Conservation (phyloP, 1,140 invertebrate species). For the Euwallacea similis region DNA sequence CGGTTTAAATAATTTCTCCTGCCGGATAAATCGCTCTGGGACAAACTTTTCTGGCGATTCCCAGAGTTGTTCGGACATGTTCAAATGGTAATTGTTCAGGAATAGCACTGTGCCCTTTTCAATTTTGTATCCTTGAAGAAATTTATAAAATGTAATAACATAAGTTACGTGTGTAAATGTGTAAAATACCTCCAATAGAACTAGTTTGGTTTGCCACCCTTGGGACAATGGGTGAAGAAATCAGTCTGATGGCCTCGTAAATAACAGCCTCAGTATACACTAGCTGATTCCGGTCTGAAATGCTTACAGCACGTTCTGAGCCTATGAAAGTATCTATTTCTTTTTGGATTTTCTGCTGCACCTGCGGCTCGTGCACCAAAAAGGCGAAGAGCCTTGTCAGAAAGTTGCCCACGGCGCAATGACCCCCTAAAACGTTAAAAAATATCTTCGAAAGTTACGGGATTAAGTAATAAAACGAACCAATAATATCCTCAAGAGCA, state of each 20-base stretch:
- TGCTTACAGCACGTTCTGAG: slow-evolving; percentile 38
- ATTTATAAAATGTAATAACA: background rate
- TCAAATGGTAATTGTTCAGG: slow-evolving; percentile 84
- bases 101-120: slow-evolving; percentile 81
- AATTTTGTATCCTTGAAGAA: slow-evolving; percentile 63
- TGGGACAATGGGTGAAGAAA: slow-evolving; percentile 87
- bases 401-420: slow-evolving; percentile 80
- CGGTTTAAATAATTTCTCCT: slow-evolving; percentile 53
- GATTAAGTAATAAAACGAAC: slow-evolving; percentile 7
- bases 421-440: slow-evolving; percentile 63
- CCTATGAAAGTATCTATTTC: slow-evolving; percentile 64
- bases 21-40: slow-evolving; percentile 70
- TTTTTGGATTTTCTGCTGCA: slow-evolving; percentile 66
- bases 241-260: slow-evolving; percentile 74
- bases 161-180: background rate
- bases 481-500: slow-evolving; percentile 79
- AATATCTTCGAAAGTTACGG: background rate
- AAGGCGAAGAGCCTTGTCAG: slow-evolving; percentile 64
- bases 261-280: slow-evolving; percentile 83
- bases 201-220: slow-evolving; percentile 81
- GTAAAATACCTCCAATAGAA: slow-evolving; percentile 60
- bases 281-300: slow-evolving; percentile 63
- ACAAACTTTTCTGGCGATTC: slow-evolving; percentile 68
- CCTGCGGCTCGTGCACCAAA: slow-evolving; percentile 56
- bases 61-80: slow-evolving; percentile 77